Percentiles rank a stretch among this genome's conserved stretches.
phyloP scores from a whole-genome alignment of 2,888 invertebrate genomes.

The Nomada fabriciana region DNA sequence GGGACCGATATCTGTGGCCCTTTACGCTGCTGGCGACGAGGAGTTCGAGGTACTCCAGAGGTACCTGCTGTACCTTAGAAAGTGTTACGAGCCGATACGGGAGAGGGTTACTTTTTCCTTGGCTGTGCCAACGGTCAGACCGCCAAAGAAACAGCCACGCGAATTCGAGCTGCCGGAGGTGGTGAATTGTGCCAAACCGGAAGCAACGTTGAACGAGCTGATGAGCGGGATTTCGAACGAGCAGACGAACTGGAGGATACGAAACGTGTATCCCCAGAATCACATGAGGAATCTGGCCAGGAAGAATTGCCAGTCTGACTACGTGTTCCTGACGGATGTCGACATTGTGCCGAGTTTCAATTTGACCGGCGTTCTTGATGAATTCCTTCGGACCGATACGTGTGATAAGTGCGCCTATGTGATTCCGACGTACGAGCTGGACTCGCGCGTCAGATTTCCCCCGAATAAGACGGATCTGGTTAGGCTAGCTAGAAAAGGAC shows the following conservation, averaged over 20 bases:
- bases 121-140: conserved; percentile 88
- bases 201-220: conserved; percentile 87
- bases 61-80: conserved; percentile 91
- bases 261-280: conserved; percentile 94
- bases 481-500: conserved; percentile 90
- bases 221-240: conserved; percentile 87
- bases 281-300: conserved; percentile 94
- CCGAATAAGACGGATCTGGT: conserved; percentile 92
- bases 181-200: conserved; percentile 89
- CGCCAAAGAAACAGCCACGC: conserved; percentile 80
- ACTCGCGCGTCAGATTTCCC: conserved; percentile 91
- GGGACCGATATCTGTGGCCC: conserved; percentile 93
- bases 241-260: conserved; percentile 90
- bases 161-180: conserved; percentile 76
- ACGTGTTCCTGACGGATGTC: conserved; percentile 94
- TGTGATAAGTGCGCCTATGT: conserved; percentile 93
- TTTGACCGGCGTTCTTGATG: conserved; percentile 89
- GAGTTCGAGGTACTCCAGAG: conserved; percentile 90
- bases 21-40: conserved; percentile 91
- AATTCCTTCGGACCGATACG: conserved; percentile 87
- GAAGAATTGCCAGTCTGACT: conserved; percentile 92
- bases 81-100: conserved; percentile 90
- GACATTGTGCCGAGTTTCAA: conserved; percentile 93
- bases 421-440: conserved; percentile 95
- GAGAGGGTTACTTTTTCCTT: conserved; percentile 92